These are phyloP conservation scores for Proteles cristata DNA, from an alignment of 2,113 vertebrate species.

Conservation along the genomic window DNA sequence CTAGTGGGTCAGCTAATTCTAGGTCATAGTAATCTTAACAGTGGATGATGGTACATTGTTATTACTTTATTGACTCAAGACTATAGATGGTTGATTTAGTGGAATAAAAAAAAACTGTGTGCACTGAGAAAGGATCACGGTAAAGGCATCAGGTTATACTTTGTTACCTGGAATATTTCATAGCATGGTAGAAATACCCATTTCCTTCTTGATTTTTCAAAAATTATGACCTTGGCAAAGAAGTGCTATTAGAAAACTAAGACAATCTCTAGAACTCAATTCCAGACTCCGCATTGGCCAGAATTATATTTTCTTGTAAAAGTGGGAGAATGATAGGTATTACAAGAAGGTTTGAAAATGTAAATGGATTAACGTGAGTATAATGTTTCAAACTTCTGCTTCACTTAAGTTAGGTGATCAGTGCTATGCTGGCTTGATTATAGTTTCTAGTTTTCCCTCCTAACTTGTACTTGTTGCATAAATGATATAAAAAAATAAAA, in stretches of 20 bases:
- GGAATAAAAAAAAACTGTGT: neutral
- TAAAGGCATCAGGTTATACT: neutral
- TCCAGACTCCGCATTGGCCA: neutral
- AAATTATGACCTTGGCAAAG: neutral
- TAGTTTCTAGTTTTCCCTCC: neutral
- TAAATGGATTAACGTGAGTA: neutral
- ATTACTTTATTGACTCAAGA: conserved; percentile 55
- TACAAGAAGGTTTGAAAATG: neutral
- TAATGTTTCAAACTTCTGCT: neutral
- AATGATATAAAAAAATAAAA: neutral
- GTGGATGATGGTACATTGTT: neutral
- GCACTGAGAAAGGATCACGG: neutral
- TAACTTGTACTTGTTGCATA: neutral
- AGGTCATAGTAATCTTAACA: conserved; percentile 48
- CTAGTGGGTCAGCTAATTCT: conserved; percentile 40
- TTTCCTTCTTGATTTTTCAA: neutral
- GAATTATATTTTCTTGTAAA: conserved; percentile 31
- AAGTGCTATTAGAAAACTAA: neutral
- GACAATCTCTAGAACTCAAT: neutral
- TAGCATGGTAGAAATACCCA: neutral
- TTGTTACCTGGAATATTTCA: neutral
- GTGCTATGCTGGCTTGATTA: neutral
- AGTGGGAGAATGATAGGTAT: neutral
- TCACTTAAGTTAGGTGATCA: neutral
- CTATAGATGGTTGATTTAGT: neutral